Base-by-base conservation (phyloP, 2,113 vertebrate species). In the Bubo bubo region DNA sequence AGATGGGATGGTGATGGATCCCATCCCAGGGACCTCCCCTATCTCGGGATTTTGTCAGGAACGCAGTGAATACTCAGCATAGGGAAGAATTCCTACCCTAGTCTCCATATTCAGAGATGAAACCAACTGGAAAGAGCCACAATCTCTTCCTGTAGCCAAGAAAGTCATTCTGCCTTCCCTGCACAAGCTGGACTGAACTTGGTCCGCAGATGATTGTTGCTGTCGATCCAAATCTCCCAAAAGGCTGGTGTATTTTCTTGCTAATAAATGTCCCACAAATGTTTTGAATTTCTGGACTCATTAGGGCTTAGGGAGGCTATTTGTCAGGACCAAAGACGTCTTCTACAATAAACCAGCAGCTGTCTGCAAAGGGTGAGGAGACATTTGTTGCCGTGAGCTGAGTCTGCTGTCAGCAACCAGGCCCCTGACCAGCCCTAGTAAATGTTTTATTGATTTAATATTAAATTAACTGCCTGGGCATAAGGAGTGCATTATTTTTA, bases 371-470 rank as follows among this genome's bases (percentile, higher is more conserved):
- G 95, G 95, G 96, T 95, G 97, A 98, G 96, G 97, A 97, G 43
- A 94, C 90, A 8, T 94, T 93, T 92, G 95, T 97, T 93, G 95
- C 97, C 26, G 52, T 97, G 87, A 98, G 97, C 96, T 83, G 97
- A 97, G 96, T 90, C 92, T 96, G 95, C 97, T 98, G 97, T 98
- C 98, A 98, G 98, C 98, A 98, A 59, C 87, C 95, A 93, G 90
- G 96, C 88, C 90, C 94, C 94, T 96, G 79, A 85, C 90, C 81
- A 95, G 96, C 80, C 88, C 88, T 91, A 96, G 97, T 94, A 96
- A 98, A 98, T 97, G 96, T 97, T 98, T 98, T 98, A 98, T 98
- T 98, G 95, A 97, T 98, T 98, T 98, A 98, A 97, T 98, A 98
- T 96, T 97, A 98, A 98, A 97, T 98, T 97, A 98, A 96, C 97